Base-by-base conservation (phyloP, 2,113 vertebrate genomes). In the Ictidomys tridecemlineatus region DNA sequence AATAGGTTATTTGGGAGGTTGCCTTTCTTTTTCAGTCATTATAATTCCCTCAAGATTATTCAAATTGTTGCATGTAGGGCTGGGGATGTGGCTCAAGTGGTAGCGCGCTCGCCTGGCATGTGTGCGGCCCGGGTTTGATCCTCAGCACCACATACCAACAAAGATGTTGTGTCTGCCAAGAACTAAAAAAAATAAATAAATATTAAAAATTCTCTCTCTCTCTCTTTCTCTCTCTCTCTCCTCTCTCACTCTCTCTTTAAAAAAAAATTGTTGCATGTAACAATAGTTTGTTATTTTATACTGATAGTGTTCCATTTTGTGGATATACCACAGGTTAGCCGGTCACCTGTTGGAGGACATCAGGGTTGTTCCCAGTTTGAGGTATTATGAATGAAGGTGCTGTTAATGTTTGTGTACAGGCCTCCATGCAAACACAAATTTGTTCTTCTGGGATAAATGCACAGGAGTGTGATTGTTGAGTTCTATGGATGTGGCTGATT, bases 41-140 rank as follows among this genome's bases (percentile, higher is more conserved):
- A 16, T 91, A 87, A 95, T 84, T 93, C 85, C 58, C 32, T 95
- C 72, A 28, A 77, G 77, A 85, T 82, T 90, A 13, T 67, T 80
- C 30, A 76, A 18, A 39, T 63, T 88, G 53, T 78, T 90, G 10
- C 85, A 24, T 84, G 14, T 91, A 74, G n/a, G n/a, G n/a, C n/a
- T n/a, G n/a, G n/a, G n/a, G n/a, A n/a, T n/a, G n/a, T n/a, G n/a
- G n/a, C n/a, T n/a, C n/a, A n/a, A n/a, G n/a, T n/a, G n/a, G n/a
- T n/a, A n/a, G n/a, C n/a, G n/a, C n/a, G n/a, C n/a, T n/a, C n/a
- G n/a, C n/a, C n/a, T n/a, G n/a, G n/a, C n/a, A n/a, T n/a, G n/a
- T n/a, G n/a, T n/a, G n/a, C n/a, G n/a, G n/a, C n/a, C n/a, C n/a
- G n/a, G n/a, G n/a, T n/a, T n/a, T n/a, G n/a, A n/a, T n/a, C n/a